Percentiles rank a stretch among this genome's conserved stretches.
These are phyloP conservation scores for Glaucidium brasilianum DNA, from an alignment of 2,113 vertebrate species.

Conservation along the genomic window DNA sequence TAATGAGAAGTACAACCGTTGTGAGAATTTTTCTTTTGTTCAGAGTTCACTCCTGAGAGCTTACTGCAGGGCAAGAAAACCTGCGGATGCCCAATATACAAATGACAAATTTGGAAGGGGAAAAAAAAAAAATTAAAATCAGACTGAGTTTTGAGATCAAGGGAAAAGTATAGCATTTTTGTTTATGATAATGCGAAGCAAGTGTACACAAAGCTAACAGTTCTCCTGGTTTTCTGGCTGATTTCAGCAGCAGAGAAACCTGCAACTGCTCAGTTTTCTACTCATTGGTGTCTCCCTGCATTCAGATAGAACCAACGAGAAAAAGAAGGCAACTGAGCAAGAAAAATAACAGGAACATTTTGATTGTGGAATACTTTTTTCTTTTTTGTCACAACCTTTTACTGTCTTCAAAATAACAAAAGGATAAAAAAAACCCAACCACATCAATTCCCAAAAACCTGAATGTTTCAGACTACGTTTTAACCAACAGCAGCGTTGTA, in stretches of 20 bases:
- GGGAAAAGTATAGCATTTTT: constrained; percentile 41
- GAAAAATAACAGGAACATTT: not conserved
- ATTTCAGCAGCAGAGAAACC: constrained; percentile 50
- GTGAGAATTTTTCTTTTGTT: constrained; percentile 49
- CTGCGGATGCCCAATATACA: not conserved
- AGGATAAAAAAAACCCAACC: not conserved
- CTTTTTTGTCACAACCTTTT: not conserved
- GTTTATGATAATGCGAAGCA: not conserved
- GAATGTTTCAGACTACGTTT: not conserved
- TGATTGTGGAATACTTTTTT: not conserved
- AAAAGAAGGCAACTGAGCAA: not conserved
- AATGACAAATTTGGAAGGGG: not conserved
- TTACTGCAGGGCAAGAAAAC: not conserved
- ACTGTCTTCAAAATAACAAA: not conserved
- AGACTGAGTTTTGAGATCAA: not conserved
- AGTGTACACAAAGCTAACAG: not conserved
- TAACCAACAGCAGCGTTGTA: not conserved
- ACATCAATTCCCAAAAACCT: not conserved
- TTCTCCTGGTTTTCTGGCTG: constrained; percentile 32
- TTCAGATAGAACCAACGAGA: not conserved
- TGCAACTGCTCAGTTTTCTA: constrained; percentile 2
- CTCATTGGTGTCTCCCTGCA: not conserved
- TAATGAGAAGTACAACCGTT: constrained; percentile 25
- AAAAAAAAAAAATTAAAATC: constrained; percentile 19
- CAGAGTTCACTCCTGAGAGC: constrained; percentile 24